Evolutionary conservation across 2,888 invertebrate genomes (phyloP), one percentile per base, ranked within the genome.

Genomic region (Phyllotreta striolata): DNA sequence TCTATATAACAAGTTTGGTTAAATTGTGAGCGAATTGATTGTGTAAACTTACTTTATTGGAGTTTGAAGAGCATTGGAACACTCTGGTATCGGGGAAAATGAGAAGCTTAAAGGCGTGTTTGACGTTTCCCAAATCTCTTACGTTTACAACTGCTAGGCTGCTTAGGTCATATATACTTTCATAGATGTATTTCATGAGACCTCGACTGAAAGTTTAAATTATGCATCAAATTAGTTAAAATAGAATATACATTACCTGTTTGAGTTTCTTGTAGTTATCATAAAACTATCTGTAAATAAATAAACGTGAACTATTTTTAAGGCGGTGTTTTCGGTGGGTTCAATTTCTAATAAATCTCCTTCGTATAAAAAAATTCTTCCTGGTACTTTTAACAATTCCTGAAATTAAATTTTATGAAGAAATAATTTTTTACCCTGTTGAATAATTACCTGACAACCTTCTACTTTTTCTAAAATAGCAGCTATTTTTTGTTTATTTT

Each of bases 111-210:
- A 98, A 96, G 3, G 95, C 95, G 81, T 96, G 90, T 79, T 95
- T 95, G 0, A 95, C 90, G 67, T 90, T 92, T 55, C 93, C 95
- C 66, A 93, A 85, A 83, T 97, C 95, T 74, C 93, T 85, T 55
- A 97, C 95, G 81, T 98, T 98, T 0, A 98, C 96, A 34, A 97
- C 92, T 14, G 96, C 97, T 73, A 97, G 84, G 79, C 91, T 94
- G 77, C 94, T 93, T 44, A 95, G 85, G 72, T 94, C 92, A 79
- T 94, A 95, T 76, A 91, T 86, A 7, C 87, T 87, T 81, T 94
- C 92, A 83, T 91, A 93, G 79, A 91, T 90, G 78, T 93, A 95
- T 75, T 92, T 87, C 77, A 91, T 90, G 54, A 91, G 90, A 6
- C 93, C 92, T 70, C 91, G 84, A 67, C 85, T 85, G 64, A 46